Base-by-base conservation (phyloP, 2,888 invertebrate genomes). In the Nebria salina region DNA sequence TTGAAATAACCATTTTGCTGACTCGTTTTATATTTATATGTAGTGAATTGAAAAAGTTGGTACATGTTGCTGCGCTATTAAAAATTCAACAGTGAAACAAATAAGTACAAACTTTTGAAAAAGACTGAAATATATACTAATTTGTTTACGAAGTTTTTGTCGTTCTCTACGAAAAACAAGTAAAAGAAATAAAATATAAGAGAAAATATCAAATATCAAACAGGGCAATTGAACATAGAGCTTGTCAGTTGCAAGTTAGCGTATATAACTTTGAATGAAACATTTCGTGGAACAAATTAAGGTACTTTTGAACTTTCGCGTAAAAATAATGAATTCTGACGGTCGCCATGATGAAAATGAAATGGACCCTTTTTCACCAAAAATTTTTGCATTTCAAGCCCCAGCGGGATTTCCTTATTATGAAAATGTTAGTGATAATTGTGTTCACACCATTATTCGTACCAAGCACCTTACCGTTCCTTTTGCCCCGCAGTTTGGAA, bases 291-390 rank as follows among this genome's bases (percentile, higher is more conserved):
- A 75, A 79, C 43, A 79, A 79, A 79, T 79, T 73, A 43, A 54
- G 79, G 11, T 74, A 79, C 66, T 79, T 54, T 74, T 75, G 66
- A 79, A 79, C 66, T 79, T 73, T 43, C 75, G 54, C 54, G 75
- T 75, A 74, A 68, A 74, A 79, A 79, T 74, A 79, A 74, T 75
- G 75, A 79, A 68, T 79, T 79, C 68, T 79, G 78, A 78, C 78
- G 72, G 65, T 15, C 73, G 78, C 70, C 34, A 34, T 73, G 65
- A 70, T 70, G 70, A 34, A 70, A 70, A 70, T 70, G 70, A 25
- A 70, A 70, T 15, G 34, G 70, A 70, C 25, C 70, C 11, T 66
- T 66, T 20, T 13, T 66, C 66, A 25, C 70, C 70, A 26, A 26
- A 70, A 20, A 70, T 70, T 13, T 7, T 70, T 34, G 25, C 26